Percentiles rank a stretch among this genome's conserved stretches.
Evolutionary conservation across 2,888 invertebrate genomes (phyloP).

Genomic region (Aspidiotus destructor): DNA sequence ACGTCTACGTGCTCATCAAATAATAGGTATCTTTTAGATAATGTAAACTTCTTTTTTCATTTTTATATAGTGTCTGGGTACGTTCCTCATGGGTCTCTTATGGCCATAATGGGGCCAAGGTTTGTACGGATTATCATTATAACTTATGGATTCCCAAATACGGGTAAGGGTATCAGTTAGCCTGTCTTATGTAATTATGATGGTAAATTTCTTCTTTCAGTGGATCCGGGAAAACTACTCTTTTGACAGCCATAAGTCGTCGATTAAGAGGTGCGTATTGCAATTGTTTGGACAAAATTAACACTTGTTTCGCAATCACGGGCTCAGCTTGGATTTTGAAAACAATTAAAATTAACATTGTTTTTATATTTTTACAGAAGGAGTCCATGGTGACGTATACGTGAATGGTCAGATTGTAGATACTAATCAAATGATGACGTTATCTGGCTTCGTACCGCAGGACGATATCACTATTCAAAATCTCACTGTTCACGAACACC

Average conservation of each 20-base stretch:
- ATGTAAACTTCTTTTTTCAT: neutral
- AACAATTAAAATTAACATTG: neutral
- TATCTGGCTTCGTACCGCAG: slow-evolving; percentile 79
- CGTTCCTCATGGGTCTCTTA: slow-evolving; percentile 32
- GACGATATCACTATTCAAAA: slow-evolving; percentile 69
- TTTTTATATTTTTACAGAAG: neutral
- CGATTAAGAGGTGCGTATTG: slow-evolving; percentile 33
- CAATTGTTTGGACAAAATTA: too few relatives aligned
- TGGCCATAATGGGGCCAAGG: slow-evolving; percentile 36
- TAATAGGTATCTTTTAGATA: too few relatives aligned
- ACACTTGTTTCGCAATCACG: too few relatives aligned
- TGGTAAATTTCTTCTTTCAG: slow-evolving; percentile 24
- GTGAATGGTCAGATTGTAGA: slow-evolving; percentile 58
- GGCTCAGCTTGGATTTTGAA: too few relatives aligned
- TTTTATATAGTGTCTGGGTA: slow-evolving; percentile 32
- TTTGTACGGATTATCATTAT: slow-evolving; percentile 2
- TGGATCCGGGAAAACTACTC: slow-evolving; percentile 36
- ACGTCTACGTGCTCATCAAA: too few relatives aligned
- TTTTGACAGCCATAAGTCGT: slow-evolving; percentile 35
- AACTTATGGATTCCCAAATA: too few relatives aligned
- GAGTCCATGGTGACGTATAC: slow-evolving; percentile 52
- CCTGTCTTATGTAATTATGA: neutral
- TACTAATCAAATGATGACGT: slow-evolving; percentile 55
- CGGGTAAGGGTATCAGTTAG: neutral
- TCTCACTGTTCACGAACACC: slow-evolving; percentile 69